Percentiles rank a stretch among this genome's conserved stretches.
Conservation (phyloP, 2,113 vertebrate genomes). For the Scortum barcoo region DNA sequence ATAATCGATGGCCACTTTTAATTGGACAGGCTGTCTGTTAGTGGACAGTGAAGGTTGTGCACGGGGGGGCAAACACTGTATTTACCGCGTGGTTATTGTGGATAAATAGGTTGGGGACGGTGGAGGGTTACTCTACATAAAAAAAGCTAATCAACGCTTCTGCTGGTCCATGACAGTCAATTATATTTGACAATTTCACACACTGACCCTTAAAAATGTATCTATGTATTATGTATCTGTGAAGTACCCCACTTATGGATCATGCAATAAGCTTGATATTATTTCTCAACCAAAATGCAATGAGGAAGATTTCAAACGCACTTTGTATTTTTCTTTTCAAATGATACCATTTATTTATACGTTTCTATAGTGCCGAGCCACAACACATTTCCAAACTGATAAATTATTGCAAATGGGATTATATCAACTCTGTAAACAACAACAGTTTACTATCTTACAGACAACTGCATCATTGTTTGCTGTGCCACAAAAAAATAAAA, state of each 20-base stretch:
- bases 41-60: conserved; percentile 58
- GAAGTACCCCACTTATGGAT: not conserved
- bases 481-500: conserved; percentile 14
- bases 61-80: conserved; percentile 40
- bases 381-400: not conserved
- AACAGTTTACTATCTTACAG: not conserved
- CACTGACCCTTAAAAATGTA: conserved; percentile 17
- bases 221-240: too few relatives aligned
- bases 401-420: conserved; percentile 6
- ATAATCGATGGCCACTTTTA: conserved; percentile 85
- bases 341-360: not conserved
- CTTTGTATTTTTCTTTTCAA: not conserved
- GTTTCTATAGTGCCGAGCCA: not conserved
- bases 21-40: conserved; percentile 80
- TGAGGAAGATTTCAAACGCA: not conserved
- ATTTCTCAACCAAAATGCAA: not conserved
- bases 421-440: conserved; percentile 18
- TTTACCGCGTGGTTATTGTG: conserved; percentile 56
- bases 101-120: conserved; percentile 46
- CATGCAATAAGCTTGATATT: not conserved
- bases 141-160: conserved; percentile 49
- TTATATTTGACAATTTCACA: conserved; percentile 45
- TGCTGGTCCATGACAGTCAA: conserved; percentile 49
- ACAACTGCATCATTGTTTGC: not conserved
- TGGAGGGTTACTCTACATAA: conserved; percentile 29